Base-by-base conservation (phyloP, 2,888 invertebrate species). In the Acutogordius australiensis region DNA sequence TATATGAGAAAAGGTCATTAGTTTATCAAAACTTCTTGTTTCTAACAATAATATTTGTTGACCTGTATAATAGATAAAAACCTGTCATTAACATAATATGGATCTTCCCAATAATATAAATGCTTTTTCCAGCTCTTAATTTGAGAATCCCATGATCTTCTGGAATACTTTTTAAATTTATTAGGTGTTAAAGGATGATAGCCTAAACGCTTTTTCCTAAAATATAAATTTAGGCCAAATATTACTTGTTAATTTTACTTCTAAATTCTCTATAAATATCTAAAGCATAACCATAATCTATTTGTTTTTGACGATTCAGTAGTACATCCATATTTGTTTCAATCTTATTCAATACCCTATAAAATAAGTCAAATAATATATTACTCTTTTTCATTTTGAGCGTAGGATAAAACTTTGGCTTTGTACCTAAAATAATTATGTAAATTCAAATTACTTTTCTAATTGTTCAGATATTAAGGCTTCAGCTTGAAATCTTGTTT, bases 61-160 rank as follows among this genome's bases (percentile, higher is more conserved):
- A n/a, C n/a, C n/a, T n/a, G n/a, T n/a, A n/a, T n/a, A n/a, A n/a
- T n/a, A n/a, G n/a, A n/a, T n/a, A 37, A 37, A 13, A 37, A 37
- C 37, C 37, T 56, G 56, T 8, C n/a, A 23, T 56, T 21, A 56
- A 13, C 37, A 37, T 37, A 37, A 37, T 60, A 57, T 21, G 26
- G 21, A 13, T 59, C 57, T 70, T 84, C 84, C 76, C 79, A 86
- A 62, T 76, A 75, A 68, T 90, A 88, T 57, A 90, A 73, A 65
- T 80, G 77, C 66, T 80, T 78, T 60, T 86, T 78, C 90, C 90
- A 90, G 62, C 82, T 76, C 69, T 79, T 81, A 1, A 90, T 78
- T 64, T 87, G 76, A 29, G 80, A 80, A 70, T 94, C 91, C 81
- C 87, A 94, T 13, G 83, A 86, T 64, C 91, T 76, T 45, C 91